Base-by-base conservation (phyloP, 1,140 invertebrate species). In the Euwallacea similis region DNA sequence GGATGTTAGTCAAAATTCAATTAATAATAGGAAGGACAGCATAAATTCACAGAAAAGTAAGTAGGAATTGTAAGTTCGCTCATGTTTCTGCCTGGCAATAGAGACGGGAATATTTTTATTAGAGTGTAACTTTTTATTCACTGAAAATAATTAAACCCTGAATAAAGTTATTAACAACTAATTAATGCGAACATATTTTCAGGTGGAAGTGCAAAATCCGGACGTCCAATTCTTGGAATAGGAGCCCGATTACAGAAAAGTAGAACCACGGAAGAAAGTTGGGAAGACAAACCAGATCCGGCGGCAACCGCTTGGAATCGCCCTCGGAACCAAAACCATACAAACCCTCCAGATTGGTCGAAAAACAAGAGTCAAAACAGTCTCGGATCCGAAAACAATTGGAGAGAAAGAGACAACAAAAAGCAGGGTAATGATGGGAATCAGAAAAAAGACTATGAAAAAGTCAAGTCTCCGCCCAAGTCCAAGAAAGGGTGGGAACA, bases 401-500 rank as follows among this genome's bases (percentile, higher is more conserved):
- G 74, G 68, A 72, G 65, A 53, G 74, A 75, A 16, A 70, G 43
- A 59, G 71, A 70, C 6, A 69, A 69, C 42, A 71, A 72, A 42
- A 73, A 66, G 56, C 50, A 54, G 55, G 58, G 50, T 63, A 53
- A 66, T 56, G 66, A 69, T 55, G 65, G 60, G 21, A 64, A 50
- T 9, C 73, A 74, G 50, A 59, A 71, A 16, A 73, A 75, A 58
- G 69, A 69, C 7, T 50, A 71, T 44, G 58, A 58, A 11, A 71
- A 68, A 16, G 76, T 72, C 15, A 74, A 75, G 53, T n/a, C 64
- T 0, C 66, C 66, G 15, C 46, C 73, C 7, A 72, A 68, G 55
- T 33, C n/a, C 6, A 69, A 61, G n/a, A 79, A 79, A 64, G 74
- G 76, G 43, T 79, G 76, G 76, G 75, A 79, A 64, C 77, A 79